Evolutionary conservation across 2,113 vertebrate species (phyloP).

Genomic region (Murina feae): DNA sequence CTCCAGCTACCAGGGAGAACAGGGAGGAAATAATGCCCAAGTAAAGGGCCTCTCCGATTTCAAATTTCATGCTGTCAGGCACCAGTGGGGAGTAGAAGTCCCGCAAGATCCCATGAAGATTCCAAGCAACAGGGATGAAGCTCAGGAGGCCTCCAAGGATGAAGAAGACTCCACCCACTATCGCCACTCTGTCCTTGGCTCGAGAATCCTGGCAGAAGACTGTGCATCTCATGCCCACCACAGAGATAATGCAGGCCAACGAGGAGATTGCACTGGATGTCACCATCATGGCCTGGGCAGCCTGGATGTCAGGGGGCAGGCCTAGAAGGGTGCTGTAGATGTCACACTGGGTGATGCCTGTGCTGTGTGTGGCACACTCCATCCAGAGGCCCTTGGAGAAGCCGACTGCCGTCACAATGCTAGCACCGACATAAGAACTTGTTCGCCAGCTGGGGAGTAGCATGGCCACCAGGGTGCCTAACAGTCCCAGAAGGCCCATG

Average conservation of each 20-base stretch:
- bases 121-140: constrained; percentile 93
- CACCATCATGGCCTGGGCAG: constrained; percentile 94
- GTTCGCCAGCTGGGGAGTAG: constrained; percentile 92
- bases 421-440: constrained; percentile 92
- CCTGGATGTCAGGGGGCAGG: constrained; percentile 88
- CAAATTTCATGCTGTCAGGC: constrained; percentile 89
- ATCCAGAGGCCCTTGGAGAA: constrained; percentile 97
- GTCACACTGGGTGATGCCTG: constrained; percentile 95
- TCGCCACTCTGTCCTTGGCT: constrained; percentile 86
- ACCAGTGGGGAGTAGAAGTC: constrained; percentile 89
- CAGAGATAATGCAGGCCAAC: constrained; percentile 82
- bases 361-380: constrained; percentile 96
- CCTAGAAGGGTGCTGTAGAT: constrained; percentile 95
- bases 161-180: constrained; percentile 83
- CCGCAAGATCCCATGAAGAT: constrained; percentile 91
- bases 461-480: constrained; percentile 89
- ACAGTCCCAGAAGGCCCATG: constrained; percentile 88
- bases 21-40: constrained; percentile 90
- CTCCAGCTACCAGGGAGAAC: constrained; percentile 88
- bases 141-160: constrained; percentile 88
- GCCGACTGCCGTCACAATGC: constrained; percentile 91
- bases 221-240: constrained; percentile 94
- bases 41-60: constrained; percentile 93
- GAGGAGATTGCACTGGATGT: constrained; percentile 89
- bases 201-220: constrained; percentile 86